phyloP scores from a whole-genome alignment of 2,888 invertebrate species.

The Adelphocoris suturalis region DNA sequence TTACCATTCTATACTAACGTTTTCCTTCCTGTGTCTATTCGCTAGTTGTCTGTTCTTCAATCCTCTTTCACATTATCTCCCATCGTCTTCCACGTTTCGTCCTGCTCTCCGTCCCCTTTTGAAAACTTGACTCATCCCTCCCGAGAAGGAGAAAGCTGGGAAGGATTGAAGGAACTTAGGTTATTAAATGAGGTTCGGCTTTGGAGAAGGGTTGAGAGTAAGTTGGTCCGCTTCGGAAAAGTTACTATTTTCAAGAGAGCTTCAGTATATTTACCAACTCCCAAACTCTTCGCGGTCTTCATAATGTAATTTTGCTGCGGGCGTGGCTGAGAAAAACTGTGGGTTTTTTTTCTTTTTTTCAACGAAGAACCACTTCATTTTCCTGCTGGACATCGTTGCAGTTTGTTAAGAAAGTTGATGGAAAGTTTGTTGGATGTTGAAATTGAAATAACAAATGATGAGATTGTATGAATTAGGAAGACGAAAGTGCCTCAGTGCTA shows the following conservation, averaged over 20 bases:
- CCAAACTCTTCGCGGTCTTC: constrained; percentile 54
- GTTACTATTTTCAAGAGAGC: constrained; percentile 48
- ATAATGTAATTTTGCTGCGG: constrained; percentile 44
- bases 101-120: background rate
- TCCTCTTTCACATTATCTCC: background rate
- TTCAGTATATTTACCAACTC: constrained; percentile 51
- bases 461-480: no score
- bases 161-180: constrained; percentile 44
- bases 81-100: constrained; percentile 9
- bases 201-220: constrained; percentile 26
- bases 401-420: background rate
- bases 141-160: background rate
- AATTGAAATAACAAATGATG: no score
- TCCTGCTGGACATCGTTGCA: background rate
- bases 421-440: no score
- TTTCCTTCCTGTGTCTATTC: background rate
- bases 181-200: constrained; percentile 60
- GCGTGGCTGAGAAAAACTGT: background rate
- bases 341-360: background rate
- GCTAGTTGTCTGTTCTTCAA: background rate
- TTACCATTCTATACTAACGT: no score
- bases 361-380: background rate
- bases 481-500: no score
- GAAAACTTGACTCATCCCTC: constrained; percentile 41
- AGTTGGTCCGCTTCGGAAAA: constrained; percentile 56